Conservation (phyloP, 2,113 vertebrate species). For the Gobius niger region DNA sequence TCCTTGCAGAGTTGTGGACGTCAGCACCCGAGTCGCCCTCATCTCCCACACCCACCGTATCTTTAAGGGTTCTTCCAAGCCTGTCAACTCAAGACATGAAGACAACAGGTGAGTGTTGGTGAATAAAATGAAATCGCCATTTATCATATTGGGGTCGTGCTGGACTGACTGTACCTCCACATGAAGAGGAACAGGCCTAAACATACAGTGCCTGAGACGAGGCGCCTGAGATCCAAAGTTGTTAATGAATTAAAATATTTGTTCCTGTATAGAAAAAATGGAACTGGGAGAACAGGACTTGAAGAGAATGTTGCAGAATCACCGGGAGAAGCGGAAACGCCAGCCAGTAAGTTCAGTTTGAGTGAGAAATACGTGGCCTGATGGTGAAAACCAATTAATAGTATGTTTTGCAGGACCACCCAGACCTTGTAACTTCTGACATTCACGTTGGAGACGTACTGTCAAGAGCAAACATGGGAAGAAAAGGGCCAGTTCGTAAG, state of each 20-base stretch:
- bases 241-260: slow-evolving; percentile 35
- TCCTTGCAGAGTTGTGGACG: slow-evolving; percentile 85
- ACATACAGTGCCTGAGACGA: too few species aligned
- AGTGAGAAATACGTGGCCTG: not conserved
- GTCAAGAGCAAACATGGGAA: slow-evolving; percentile 89
- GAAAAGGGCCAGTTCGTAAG: slow-evolving; percentile 87
- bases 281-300: slow-evolving; percentile 89
- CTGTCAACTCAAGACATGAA: slow-evolving; percentile 95
- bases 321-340: slow-evolving; percentile 90
- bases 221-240: too few species aligned
- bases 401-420: slow-evolving; percentile 84
- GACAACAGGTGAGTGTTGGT: slow-evolving; percentile 81
- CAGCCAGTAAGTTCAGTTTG: slow-evolving; percentile 83
- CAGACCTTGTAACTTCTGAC: slow-evolving; percentile 89
- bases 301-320: slow-evolving; percentile 88
- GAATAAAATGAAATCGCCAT: too few species aligned
- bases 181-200: too few species aligned
- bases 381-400: not conserved
- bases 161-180: too few species aligned
- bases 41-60: slow-evolving; percentile 82
- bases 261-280: slow-evolving; percentile 82
- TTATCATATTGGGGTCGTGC: too few species aligned
- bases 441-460: slow-evolving; percentile 91
- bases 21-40: slow-evolving; percentile 79
- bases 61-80: slow-evolving; percentile 89